Conservation (phyloP, 2,797 vertebrate genomes). For the Smutsia gigantea region DNA sequence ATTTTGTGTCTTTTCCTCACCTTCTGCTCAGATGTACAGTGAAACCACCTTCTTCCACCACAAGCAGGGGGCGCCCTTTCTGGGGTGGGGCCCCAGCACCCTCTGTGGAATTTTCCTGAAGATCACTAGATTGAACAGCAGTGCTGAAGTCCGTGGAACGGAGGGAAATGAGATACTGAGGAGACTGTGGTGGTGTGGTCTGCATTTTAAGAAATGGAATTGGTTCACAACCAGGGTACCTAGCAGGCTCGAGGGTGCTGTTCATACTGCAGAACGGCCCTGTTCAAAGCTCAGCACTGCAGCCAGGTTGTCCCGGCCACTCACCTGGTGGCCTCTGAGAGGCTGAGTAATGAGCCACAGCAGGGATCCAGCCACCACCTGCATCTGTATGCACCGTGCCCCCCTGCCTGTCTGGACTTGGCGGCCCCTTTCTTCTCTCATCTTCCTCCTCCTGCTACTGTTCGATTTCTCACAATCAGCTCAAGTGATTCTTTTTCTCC, state of each 20-base stretch:
- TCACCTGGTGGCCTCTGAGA: neutral
- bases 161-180: neutral
- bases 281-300: neutral
- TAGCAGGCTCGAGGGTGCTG: neutral
- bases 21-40: neutral
- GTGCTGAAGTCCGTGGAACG: rapidly evolving
- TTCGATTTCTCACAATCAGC: constrained; percentile 58
- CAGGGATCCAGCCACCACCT: neutral
- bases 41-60: neutral
- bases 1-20: neutral
- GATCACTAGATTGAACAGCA: neutral
- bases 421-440: neutral
- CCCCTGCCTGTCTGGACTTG: neutral
- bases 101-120: neutral
- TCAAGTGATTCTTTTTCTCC: constrained; percentile 64
- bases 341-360: constrained; percentile 32
- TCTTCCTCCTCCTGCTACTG: constrained; percentile 48
- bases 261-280: neutral
- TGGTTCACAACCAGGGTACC: neutral
- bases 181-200: neutral
- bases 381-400: constrained; percentile 20
- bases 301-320: neutral
- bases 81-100: neutral
- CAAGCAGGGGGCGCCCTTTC: neutral
- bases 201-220: constrained; percentile 4